Evolutionary conservation across 2,888 invertebrate genomes (phyloP), one percentile per base, ranked within the genome.

Genomic region (Andrena chrysosceles): DNA sequence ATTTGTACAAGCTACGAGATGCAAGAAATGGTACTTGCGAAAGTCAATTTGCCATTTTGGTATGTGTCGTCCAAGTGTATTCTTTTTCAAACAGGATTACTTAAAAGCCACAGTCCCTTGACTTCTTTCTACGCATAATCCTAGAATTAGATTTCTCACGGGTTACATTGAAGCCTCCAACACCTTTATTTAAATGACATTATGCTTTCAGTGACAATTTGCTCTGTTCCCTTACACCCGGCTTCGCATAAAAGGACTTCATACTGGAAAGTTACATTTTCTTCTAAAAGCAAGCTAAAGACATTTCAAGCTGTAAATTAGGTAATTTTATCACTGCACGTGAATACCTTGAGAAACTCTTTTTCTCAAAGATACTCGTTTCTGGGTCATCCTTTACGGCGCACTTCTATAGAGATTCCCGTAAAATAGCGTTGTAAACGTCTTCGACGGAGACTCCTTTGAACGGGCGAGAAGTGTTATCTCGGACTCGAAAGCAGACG

Each of bases 301-400:
- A 54, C 31, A 35, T 16, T 54, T 68, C 7, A 5, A 35, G 16
- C 56, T 4, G 54, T 20, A 35, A 68, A 56, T 23, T 8, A 35
- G 16, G 23, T 7, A 35, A 54, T 68, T 16, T 68, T 20, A 23
- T 35, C 23, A 23, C 2, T 52, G 23, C 31, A 2, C 16, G 23
- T 35, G 16, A 56, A 16, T 54, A 35, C 35, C 52, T 26, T 16
- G 20, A 2, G 20, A 54, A 54, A 7, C 23, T 29, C 68, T 33
- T n/a, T 16, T 23, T 16, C 35, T 35, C 56, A 20, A 56, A 54
- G 54, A 54, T 26, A 23, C 23, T 7, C 16, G 35, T 35, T 16
- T 68, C 54, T 35, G 33, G 54, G 56, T 23, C 31, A 68, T 54
- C 54, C 23, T 68, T 68, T 56, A 68, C 33, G 26, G 33, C 16